Base-by-base conservation (phyloP, 2,113 vertebrate genomes). In the Anolis sagrei region DNA sequence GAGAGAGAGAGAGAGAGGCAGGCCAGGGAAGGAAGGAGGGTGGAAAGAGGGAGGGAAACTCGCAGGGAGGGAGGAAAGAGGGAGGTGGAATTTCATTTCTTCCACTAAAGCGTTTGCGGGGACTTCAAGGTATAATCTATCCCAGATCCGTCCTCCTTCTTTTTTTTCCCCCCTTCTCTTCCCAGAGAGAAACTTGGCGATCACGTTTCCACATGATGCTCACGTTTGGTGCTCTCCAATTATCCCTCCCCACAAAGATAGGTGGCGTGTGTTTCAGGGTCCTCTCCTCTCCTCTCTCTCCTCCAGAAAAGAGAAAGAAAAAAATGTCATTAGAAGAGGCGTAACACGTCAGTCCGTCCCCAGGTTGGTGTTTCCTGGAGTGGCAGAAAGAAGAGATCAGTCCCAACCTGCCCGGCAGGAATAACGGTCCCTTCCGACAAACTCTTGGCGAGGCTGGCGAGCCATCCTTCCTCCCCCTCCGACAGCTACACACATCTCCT, bases 301-400 rank as follows among this genome's bases (percentile, higher is more conserved):
- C 96, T 97, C 97, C 95, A 97, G 97, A 96, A 96, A 97, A 97
- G 98, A 97, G 98, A 98, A 98, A 98, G 98, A 97, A 98, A 98
- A 99, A 98, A 99, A 98, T 99, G 98, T 98, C 98, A 99, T 99
- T 99, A 98, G 98, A 98, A 98, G 98, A 98, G 98, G 98, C 98
- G 98, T 98, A 98, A 98, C 98, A 98, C 98, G 98, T 99, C 98
- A 99, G 98, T 98, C 98, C 98, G 98, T 98, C 97, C 98, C 97
- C 98, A 99, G 98, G 98, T 99, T 98, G 98, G 98, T 97, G 97
- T 98, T 98, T 99, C 98, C 98, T 99, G 98, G 97, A 98, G 98
- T 99, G 98, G 98, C 98, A 98, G 97, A 98, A 98, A 98, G 98
- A 98, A 98, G 98, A 98, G 98, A 98, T 99, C 98, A 99, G 98